phyloP scores from a whole-genome alignment of 1,140 invertebrate species.

The Penaeus japonicus region DNA sequence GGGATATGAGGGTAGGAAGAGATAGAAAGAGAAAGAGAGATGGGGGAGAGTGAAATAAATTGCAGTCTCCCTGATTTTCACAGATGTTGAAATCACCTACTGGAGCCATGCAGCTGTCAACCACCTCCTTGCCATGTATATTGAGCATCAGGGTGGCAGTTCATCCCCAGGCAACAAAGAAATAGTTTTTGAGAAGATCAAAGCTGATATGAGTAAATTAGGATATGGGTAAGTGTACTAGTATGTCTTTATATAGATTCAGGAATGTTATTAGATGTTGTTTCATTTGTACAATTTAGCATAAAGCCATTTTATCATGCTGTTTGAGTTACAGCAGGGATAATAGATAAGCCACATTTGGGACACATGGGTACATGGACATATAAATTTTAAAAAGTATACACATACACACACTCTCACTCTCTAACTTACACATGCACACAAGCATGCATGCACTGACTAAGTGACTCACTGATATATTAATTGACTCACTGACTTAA shows the following conservation, averaged over 20 bases:
- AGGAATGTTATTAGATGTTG: not conserved
- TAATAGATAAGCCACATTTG: too few relatives aligned
- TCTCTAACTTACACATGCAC: too few relatives aligned
- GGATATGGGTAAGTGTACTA: conserved; percentile 45
- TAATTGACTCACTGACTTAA: too few relatives aligned
- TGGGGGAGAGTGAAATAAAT: not conserved
- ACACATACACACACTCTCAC: not conserved
- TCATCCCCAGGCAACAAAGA: conserved; percentile 16
- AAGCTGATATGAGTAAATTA: conserved; percentile 10
- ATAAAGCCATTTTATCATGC: not conserved
- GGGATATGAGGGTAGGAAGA: not conserved
- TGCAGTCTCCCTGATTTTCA: not conserved
- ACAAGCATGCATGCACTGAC: too few relatives aligned
- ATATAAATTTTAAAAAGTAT: not conserved
- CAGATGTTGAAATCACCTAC: conserved; percentile 51
- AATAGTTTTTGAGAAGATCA: conserved; percentile 40
- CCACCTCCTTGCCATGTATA: conserved; percentile 31
- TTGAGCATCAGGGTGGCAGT: conserved; percentile 19
- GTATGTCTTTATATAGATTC: not conserved
- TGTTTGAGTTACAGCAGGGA: too few relatives aligned
- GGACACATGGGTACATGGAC: not conserved
- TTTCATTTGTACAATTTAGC: not conserved
- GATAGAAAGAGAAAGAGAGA: not conserved
- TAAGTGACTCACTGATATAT: too few relatives aligned
- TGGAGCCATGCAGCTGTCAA: conserved; percentile 52